These are phyloP conservation scores for Choloepus hoffmanni DNA, from an alignment of 2,113 vertebrate genomes.

Conservation along the genomic window DNA sequence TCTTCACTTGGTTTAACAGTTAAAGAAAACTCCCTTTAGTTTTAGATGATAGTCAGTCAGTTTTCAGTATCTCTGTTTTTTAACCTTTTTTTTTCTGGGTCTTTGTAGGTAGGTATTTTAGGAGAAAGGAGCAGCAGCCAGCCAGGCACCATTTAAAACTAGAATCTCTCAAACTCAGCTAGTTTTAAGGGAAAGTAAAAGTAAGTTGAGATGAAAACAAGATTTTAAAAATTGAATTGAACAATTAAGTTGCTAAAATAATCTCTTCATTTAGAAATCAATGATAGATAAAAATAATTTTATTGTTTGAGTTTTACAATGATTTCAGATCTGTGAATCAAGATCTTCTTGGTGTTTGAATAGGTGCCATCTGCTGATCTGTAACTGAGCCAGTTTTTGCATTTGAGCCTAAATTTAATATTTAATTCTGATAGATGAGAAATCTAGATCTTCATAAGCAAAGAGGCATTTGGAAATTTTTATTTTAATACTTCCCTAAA, in stretches of 20 bases:
- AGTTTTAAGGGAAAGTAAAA: slow-evolving; percentile 48
- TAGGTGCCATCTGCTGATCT: slow-evolving; percentile 58
- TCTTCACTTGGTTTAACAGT: background rate
- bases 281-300: slow-evolving; percentile 53
- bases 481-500: slow-evolving; percentile 30
- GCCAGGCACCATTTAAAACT: slow-evolving; percentile 38
- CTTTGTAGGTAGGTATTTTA: slow-evolving; percentile 14
- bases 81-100: slow-evolving; percentile 32
- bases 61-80: slow-evolving; percentile 18
- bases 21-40: slow-evolving; percentile 38
- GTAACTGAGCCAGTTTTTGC: slow-evolving; percentile 64
- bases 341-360: slow-evolving; percentile 56
- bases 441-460: slow-evolving; percentile 16
- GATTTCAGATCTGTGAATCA: slow-evolving; percentile 38
- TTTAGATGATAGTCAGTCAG: slow-evolving; percentile 46
- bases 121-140: background rate
- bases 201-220: slow-evolving; percentile 14
- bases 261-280: slow-evolving; percentile 60
- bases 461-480: slow-evolving; percentile 45
- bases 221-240: slow-evolving; percentile 40
- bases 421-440: slow-evolving; percentile 52
- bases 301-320: slow-evolving; percentile 55
- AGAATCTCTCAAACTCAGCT: background rate
- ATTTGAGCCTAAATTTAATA: slow-evolving; percentile 43
- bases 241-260: slow-evolving; percentile 64